Percentiles rank a stretch among this genome's conserved stretches.
These are phyloP conservation scores for Drosophila neocordata DNA, from an alignment of 1,140 invertebrate species.

Conservation along the genomic window DNA sequence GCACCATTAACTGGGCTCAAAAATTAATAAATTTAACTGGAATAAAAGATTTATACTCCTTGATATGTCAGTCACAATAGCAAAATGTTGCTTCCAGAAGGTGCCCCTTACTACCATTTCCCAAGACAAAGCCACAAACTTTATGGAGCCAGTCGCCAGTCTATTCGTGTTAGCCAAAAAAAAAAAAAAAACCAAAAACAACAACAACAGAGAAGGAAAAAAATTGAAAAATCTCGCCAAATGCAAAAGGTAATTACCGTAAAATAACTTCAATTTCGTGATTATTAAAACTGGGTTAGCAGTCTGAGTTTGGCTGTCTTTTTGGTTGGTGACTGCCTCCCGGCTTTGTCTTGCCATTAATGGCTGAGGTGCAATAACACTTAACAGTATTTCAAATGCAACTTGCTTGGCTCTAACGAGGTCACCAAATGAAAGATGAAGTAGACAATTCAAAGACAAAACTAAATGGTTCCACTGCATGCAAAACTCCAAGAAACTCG, in stretches of 20 bases:
- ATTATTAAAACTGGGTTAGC: constrained; percentile 70
- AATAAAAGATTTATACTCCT: constrained; percentile 37
- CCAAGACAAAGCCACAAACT: not conserved
- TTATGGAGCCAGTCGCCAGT: not conserved
- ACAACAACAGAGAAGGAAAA: constrained; percentile 18
- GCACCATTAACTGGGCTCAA: not conserved
- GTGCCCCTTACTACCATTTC: not conserved
- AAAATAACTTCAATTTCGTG: constrained; percentile 63
- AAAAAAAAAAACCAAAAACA: not conserved
- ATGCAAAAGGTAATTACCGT: constrained; percentile 64
- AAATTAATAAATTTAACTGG: constrained; percentile 55
- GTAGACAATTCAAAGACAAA: not conserved
- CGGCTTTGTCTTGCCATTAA: not conserved
- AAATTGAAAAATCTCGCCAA: constrained; percentile 59
- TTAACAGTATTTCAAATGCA: constrained; percentile 14
- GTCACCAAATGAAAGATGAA: constrained; percentile 23
- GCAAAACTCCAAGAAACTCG: not conserved
- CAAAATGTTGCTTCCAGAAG: constrained; percentile 7
- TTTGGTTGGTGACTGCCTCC: not conserved
- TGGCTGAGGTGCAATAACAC: constrained; percentile 39
- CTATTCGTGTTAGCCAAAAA: constrained; percentile 32
- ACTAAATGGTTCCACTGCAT: not conserved
- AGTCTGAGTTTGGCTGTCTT: constrained; percentile 29
- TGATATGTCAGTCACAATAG: constrained; percentile 55
- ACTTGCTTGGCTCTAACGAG: not conserved